A percentile compares a stretch with the other conserved stretches of the same genome.
phyloP scores from a whole-genome alignment of 2,113 vertebrate species.

The Lycaon pictus region DNA sequence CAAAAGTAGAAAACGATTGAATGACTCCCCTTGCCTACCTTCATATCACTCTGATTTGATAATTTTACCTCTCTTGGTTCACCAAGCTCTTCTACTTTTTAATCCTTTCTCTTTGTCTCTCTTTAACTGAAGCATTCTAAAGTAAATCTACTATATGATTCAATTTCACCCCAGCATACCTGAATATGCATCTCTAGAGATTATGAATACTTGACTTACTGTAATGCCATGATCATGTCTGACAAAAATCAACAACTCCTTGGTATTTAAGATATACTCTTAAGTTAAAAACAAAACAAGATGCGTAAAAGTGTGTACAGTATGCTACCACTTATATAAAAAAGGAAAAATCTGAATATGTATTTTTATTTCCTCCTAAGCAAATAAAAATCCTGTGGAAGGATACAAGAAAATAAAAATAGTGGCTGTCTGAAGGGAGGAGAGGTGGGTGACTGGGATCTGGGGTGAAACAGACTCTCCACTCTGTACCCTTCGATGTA shows the following conservation, averaged over 20 bases:
- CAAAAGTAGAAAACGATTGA: not conserved
- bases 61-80: not conserved
- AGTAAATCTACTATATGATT: not conserved
- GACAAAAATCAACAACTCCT: not conserved
- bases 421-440: not conserved
- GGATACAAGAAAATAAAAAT: conserved; percentile 36
- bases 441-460: not conserved
- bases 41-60: not conserved
- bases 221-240: not conserved
- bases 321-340: not conserved
- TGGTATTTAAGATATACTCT: not conserved
- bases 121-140: not conserved
- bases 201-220: not conserved
- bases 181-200: not conserved
- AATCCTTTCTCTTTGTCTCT: not conserved
- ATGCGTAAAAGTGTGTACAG: not conserved
- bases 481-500: not conserved
- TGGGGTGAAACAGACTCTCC: not conserved
- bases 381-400: not conserved
- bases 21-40: not conserved
- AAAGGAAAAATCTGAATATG: conserved; percentile 4
- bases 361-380: conserved; percentile 45
- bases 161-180: not conserved
- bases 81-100: not conserved
- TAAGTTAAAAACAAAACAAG: conserved; percentile 33